phyloP scores from a whole-genome alignment of 1,140 invertebrate species.

The Neodiprion pinetum region DNA sequence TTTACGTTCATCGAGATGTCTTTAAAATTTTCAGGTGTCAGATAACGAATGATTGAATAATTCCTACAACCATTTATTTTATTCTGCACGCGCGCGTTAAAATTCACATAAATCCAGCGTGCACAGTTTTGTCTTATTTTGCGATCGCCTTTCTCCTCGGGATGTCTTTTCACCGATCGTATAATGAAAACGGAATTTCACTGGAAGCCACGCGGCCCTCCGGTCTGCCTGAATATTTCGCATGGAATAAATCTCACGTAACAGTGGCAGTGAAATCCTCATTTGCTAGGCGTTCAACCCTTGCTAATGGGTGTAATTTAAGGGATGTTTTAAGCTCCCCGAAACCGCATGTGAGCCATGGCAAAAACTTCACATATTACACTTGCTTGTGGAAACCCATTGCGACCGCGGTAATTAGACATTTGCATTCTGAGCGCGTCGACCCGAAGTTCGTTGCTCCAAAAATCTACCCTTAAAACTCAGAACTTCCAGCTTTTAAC shows the following conservation, averaged over 20 bases:
- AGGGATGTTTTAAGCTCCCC: constrained; percentile 16
- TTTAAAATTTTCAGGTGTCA: too few species aligned
- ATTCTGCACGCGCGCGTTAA: too few species aligned
- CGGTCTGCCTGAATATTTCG: background rate
- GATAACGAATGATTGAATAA: too few species aligned
- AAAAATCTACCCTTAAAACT: background rate
- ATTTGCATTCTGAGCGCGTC: constrained; percentile 1
- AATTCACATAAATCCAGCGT: too few species aligned
- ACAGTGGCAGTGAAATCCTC: constrained; percentile 16
- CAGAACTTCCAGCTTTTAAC: background rate
- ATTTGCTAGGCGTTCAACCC: constrained; percentile 17
- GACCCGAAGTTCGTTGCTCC: background rate
- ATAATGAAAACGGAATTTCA: too few species aligned
- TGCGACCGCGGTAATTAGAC: constrained; percentile 9
- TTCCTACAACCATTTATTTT: too few species aligned
- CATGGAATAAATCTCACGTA: constrained; percentile 17
- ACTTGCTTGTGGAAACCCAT: background rate
- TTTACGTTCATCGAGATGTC: too few species aligned
- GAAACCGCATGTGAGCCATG: background rate
- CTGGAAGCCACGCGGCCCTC: background rate
- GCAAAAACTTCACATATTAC: constrained; percentile 16
- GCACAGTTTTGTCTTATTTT: too few species aligned
- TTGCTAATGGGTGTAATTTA: constrained; percentile 20
- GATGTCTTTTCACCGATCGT: too few species aligned
- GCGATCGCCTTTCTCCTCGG: too few species aligned